Evolutionary conservation across 1,140 invertebrate species (phyloP), one percentile per base, ranked within the genome.

Genomic region (Scaptomyza montana): DNA sequence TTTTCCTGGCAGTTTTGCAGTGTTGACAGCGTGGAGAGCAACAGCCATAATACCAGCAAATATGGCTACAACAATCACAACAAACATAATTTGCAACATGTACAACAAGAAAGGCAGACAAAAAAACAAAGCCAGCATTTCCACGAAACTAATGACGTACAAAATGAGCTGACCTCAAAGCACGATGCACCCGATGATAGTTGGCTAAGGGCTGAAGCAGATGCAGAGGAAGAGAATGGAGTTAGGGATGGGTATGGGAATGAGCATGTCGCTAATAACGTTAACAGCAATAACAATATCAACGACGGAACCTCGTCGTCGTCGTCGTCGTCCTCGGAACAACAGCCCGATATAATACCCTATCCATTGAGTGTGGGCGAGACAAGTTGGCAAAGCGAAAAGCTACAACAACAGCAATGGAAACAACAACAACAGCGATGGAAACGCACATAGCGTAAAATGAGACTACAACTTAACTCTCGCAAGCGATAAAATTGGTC

Each of bases 281-380:
- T 41, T 19, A 63, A 68, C 56, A 70, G 73, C 47, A 53, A 71
- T 6, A 53, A 71, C 5, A 69, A 75, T 46, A 49, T 53, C 64
- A 78, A 72, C 10, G 82, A 77, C 25, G 72, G 79, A 19, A 74
- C 67, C 64, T 78, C 77, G 41, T 87, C 82, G 13, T 65, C 33
- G 2, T 36, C 33, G 33, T 36, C 33, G 1, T 78, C 79, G 30
- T 87, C 82, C 13, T 65, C 81, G 56, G 89, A 91, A 74, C 77
- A 78, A 56, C 89, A 91, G 54, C 89, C 89, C 30, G 89, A 91
- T 63, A 91, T 91, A 7, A 91, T 91, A 80, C 89, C 89, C 53
- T 90, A 91, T 84, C 89, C 89, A 39, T 53, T 81, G 50, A 70
- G 87, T 47, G 79, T 82, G 62, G 86, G 78, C 56, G 79, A 82